Conservation (phyloP, 37 sponge, comb jelly and placozoan species). For the Tethya wilhelma region DNA sequence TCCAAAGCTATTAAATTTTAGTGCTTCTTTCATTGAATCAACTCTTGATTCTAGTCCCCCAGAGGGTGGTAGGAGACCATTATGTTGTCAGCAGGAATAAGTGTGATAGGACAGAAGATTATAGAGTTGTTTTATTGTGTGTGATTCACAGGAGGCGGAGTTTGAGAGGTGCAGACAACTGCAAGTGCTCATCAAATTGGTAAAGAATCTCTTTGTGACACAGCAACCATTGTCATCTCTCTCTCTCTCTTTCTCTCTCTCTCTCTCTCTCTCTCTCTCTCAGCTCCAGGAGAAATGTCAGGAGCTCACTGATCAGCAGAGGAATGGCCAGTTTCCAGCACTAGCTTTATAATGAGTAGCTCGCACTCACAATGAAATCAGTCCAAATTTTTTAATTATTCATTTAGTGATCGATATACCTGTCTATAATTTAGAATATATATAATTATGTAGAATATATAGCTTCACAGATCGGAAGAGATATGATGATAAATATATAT, state of each 20-base stretch:
- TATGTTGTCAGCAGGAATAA: neutral
- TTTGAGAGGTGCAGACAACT: slow-evolving; percentile 61
- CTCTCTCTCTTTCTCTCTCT: neutral
- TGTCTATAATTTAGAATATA: too few relatives aligned
- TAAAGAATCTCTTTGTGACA: neutral
- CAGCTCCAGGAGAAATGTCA: slow-evolving; percentile 62
- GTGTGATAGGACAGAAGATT: neutral
- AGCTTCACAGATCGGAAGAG: too few relatives aligned
- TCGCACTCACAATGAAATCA: too few relatives aligned
- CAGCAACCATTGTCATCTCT: neutral
- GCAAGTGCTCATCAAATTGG: slow-evolving; percentile 63
- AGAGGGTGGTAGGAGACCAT: neutral
- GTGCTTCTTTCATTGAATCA: too few relatives aligned
- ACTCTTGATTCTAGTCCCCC: neutral
- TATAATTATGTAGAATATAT: too few relatives aligned
- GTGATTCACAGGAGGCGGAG: slow-evolving; percentile 62
- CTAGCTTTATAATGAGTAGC: neutral
- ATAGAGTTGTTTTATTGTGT: neutral
- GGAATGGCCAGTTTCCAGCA: slow-evolving; percentile 3
- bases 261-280: neutral
- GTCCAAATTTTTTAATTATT: too few relatives aligned
- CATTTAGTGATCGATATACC: too few relatives aligned
- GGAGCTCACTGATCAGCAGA: slow-evolving; percentile 51
- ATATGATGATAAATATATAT: too few relatives aligned
- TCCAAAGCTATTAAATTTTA: too few relatives aligned